These are phyloP conservation scores for Mythimna vitellina DNA, from an alignment of 2,888 invertebrate genomes.

Conservation along the genomic window DNA sequence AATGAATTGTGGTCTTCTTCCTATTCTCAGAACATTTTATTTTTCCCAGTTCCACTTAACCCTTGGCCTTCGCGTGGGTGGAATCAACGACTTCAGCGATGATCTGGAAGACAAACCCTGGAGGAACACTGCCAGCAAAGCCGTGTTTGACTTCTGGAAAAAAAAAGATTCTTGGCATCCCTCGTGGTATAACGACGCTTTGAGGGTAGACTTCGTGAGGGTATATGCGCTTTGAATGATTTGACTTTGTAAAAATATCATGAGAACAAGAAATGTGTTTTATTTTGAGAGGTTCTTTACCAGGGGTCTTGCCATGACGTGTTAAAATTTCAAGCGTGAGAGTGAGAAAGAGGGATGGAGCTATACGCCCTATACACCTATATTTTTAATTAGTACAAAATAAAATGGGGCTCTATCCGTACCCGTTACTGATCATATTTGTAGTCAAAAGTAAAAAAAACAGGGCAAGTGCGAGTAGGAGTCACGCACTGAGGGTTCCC, in stretches of 20 bases:
- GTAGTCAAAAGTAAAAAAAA: no score
- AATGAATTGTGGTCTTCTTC: no score
- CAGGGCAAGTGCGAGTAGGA: no score
- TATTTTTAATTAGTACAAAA: no score
- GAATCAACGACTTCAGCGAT: constrained; percentile 93
- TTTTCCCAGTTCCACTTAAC: constrained; percentile 93
- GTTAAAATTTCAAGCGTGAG: no score
- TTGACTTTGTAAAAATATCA: neutral
- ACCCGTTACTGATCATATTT: no score
- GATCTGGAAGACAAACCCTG: constrained; percentile 92
- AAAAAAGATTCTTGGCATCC: constrained; percentile 89
- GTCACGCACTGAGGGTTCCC: no score
- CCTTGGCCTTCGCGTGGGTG: constrained; percentile 95
- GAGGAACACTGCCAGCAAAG: constrained; percentile 92
- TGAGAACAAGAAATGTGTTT: neutral
- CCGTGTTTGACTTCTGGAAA: constrained; percentile 92
- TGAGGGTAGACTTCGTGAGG: constrained; percentile 91
- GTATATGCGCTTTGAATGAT: constrained; percentile 85
- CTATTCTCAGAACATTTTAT: no score
- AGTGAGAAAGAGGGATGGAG: no score
- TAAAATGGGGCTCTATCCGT: no score
- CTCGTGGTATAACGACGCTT: constrained; percentile 91
- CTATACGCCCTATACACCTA: no score
- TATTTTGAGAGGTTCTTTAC: neutral
- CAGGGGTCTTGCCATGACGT: no score